Evolutionary conservation across 2,113 vertebrate species (phyloP), one percentile per base, ranked within the genome.

Genomic region (Lophius piscatorius): DNA sequence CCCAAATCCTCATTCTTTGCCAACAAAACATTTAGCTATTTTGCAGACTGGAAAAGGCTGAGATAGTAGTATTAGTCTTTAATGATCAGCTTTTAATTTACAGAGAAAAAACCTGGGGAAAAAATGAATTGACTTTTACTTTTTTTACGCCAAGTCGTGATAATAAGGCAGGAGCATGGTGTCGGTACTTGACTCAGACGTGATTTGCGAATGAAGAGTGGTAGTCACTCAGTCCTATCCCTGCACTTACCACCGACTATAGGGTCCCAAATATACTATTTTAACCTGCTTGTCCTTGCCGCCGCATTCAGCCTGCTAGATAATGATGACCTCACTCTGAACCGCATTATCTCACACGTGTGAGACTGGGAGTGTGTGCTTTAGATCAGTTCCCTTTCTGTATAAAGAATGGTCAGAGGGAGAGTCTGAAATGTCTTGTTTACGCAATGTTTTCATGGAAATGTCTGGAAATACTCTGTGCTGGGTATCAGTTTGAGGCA

Each of bases 311-410:
- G 34, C 59, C 45, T 20, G 41, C 60, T 54, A 22, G 48, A 51
- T 44, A 56, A 36, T 36, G 48, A 22, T 54, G 78, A 75, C 76
- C 75, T 77, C 58, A 69, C 44, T 63, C 47, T 73, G 68, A 83
- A 52, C 57, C 63, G 52, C 55, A 41, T 35, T 29, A 5, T 20
- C 42, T 47, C 44, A 20, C 39, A 49, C 14, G 16, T 63, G 56
- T 74, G 56, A 60, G 76, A 81, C 66, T 63, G 63, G 72, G 54
- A 31, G 58, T 54, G 48, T 64, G 36, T 72, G 76, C 24, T 79
- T 77, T 52, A 77, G 69, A 70, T 82, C 56, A n/a, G n/a, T n/a
- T n/a, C n/a, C n/a, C n/a, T n/a, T n/a, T n/a, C 20, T 57, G 63
- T 26, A 31, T 44, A 17, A 59, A 70, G 70, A 74, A 21, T 42